These are phyloP conservation scores for Atta colombica DNA, from an alignment of 1,140 invertebrate species.

Conservation along the genomic window DNA sequence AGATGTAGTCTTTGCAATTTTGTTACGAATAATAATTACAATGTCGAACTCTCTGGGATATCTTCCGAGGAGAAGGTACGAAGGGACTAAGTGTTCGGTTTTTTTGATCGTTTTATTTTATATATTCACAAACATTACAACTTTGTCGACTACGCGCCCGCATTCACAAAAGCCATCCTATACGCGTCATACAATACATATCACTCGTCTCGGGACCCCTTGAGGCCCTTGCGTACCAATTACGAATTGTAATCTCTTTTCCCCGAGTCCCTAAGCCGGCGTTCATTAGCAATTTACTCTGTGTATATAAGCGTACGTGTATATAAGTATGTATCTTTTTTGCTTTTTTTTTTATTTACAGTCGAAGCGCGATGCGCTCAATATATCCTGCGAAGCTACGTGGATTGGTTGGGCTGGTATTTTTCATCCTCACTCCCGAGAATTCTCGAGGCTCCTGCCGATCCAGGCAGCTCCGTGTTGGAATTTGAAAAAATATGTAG, in stretches of 20 bases:
- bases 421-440: no score
- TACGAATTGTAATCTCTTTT: slow-evolving; percentile 54
- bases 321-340: slow-evolving; percentile 31
- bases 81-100: slow-evolving; percentile 40
- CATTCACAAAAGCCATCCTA: slow-evolving; percentile 76
- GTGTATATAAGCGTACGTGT: slow-evolving; percentile 44
- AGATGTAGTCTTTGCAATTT: not conserved
- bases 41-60: not conserved
- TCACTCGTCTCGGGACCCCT: slow-evolving; percentile 26
- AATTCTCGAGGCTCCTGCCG: not conserved
- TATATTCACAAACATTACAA: slow-evolving; percentile 84
- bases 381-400: slow-evolving; percentile 39
- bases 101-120: slow-evolving; percentile 81
- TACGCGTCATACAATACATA: slow-evolving; percentile 64
- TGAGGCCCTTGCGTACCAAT: slow-evolving; percentile 26
- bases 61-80: not conserved
- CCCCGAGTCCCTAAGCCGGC: slow-evolving; percentile 21
- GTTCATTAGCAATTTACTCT: slow-evolving; percentile 44
- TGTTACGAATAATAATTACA: not conserved
- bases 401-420: not conserved
- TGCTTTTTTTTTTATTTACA: not conserved
- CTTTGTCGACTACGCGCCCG: slow-evolving; percentile 79
- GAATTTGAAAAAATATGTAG: slow-evolving; percentile 69
- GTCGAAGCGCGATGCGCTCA: not conserved
- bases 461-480: not conserved